phyloP scores from a whole-genome alignment of 2,797 vertebrate species.

The Thamnophis elegans region DNA sequence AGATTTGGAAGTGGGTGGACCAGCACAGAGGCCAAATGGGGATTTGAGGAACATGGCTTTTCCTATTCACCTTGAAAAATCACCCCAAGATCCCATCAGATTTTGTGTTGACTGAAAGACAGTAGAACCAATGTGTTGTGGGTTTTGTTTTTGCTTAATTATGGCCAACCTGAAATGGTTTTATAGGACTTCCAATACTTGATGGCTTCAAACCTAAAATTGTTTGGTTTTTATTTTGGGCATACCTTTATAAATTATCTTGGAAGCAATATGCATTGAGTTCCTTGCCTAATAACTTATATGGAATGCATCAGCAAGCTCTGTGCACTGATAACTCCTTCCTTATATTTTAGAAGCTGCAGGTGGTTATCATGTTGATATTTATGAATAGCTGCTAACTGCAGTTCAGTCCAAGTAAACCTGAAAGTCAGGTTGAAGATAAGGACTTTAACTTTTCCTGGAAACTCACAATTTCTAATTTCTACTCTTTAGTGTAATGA shows the following conservation, averaged over 20 bases:
- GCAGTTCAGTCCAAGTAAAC: not conserved
- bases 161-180: not conserved
- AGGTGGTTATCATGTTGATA: not conserved
- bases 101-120: not conserved
- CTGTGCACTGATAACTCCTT: not conserved
- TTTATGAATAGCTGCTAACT: not conserved
- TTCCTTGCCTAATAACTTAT: not conserved
- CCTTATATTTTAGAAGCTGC: not conserved
- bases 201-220: not conserved
- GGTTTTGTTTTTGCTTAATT: not conserved
- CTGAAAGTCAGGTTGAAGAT: not conserved
- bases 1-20: not conserved
- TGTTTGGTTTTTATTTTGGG: not conserved
- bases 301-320: not conserved
- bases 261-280: not conserved
- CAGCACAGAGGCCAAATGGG: not conserved
- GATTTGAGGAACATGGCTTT: not conserved
- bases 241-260: not conserved
- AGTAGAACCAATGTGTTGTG: not conserved
- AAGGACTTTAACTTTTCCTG: not conserved
- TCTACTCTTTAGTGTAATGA: not conserved
- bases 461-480: not conserved
- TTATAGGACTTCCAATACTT: not conserved
- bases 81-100: not conserved
- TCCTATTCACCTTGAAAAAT: not conserved